Conservation (phyloP, 2,888 invertebrate genomes). For the Aradus depressus region DNA sequence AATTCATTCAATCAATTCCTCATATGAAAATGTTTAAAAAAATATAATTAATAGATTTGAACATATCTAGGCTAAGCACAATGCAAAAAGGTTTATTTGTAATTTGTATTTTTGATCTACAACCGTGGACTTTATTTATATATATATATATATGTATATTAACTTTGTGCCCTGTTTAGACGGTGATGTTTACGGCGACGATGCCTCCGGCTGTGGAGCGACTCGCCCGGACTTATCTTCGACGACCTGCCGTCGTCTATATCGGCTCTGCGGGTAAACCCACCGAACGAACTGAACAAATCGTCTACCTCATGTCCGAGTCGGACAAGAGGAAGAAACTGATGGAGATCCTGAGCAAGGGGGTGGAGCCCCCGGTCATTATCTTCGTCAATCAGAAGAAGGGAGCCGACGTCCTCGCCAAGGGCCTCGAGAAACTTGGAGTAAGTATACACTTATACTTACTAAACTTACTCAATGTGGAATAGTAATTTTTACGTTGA, state of each 20-base stretch:
- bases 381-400: conserved; percentile 99
- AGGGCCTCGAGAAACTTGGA: conserved; percentile 91
- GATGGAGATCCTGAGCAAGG: conserved; percentile 78
- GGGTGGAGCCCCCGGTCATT: conserved; percentile 93
- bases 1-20: too few species aligned
- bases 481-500: too few species aligned
- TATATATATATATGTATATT: not conserved
- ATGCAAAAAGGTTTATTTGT: too few species aligned
- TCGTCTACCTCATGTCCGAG: conserved; percentile 90
- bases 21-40: too few species aligned
- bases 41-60: too few species aligned
- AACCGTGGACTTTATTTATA: too few species aligned
- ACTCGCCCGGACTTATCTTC: conserved; percentile 83
- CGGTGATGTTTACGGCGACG: conserved; percentile 99
- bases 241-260: conserved; percentile 93
- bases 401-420: conserved; percentile 94
- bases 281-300: conserved; percentile 94
- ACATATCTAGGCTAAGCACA: too few species aligned
- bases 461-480: too few species aligned
- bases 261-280: conserved; percentile 96
- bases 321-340: conserved; percentile 93
- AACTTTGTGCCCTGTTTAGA: conserved; percentile 43
- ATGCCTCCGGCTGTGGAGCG: conserved; percentile 98
- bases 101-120: too few species aligned
- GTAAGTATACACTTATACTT: conserved; percentile 44